Conservation (phyloP, 2,888 invertebrate genomes). For the Clivina fossor region DNA sequence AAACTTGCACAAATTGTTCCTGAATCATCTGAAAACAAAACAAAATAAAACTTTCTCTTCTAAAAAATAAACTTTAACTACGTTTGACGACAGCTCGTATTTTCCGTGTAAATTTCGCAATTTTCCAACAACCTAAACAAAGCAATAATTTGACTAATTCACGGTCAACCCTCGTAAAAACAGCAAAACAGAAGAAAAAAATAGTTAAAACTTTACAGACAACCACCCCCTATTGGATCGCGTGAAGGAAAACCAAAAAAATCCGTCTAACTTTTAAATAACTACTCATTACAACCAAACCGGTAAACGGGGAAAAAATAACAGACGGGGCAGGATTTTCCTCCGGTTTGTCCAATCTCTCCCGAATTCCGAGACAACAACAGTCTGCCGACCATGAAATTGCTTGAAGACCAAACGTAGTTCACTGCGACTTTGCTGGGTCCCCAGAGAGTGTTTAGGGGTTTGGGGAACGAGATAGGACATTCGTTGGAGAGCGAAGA, state of each 20-base stretch:
- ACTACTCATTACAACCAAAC: constrained; percentile 26
- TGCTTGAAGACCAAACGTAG: constrained; percentile 17
- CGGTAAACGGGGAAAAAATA: constrained; percentile 19
- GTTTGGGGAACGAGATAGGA: background rate
- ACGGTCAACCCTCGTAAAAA: constrained; percentile 3
- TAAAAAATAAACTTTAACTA: no score
- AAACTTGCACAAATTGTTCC: no score
- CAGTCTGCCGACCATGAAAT: constrained; percentile 28
- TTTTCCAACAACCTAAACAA: no score
- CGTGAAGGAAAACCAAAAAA: constrained; percentile 4
- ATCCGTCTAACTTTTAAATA: constrained; percentile 23
- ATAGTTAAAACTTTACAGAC: background rate
- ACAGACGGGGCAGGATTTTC: no score
- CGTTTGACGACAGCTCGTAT: no score
- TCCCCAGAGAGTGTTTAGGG: background rate
- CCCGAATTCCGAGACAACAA: constrained; percentile 8
- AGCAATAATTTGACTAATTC: constrained; percentile 10
- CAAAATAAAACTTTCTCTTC: no score
- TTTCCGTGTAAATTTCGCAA: no score
- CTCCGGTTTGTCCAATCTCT: no score
- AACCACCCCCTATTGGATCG: no score
- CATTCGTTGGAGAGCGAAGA: background rate
- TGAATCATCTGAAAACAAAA: no score
- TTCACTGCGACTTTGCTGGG: background rate
- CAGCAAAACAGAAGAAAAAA: constrained; percentile 6